phyloP scores from a whole-genome alignment of 2,888 invertebrate genomes.

The Sabatieria punctata region DNA sequence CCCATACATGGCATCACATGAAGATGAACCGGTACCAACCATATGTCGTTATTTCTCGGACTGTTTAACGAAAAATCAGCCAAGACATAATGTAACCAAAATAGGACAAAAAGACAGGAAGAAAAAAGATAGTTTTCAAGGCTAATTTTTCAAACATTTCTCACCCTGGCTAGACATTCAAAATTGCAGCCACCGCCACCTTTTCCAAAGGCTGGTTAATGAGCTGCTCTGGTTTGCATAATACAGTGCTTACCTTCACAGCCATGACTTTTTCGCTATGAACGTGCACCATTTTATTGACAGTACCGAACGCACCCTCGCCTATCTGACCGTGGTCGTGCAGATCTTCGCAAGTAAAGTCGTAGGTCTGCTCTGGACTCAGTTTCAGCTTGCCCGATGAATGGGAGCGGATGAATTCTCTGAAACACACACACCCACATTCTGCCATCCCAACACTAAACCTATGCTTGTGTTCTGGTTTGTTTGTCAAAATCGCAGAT shows the following conservation, averaged over 20 bases:
- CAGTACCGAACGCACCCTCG: conserved; percentile 46
- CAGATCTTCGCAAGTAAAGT: conserved; percentile 75
- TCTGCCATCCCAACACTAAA: too few relatives aligned
- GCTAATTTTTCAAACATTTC: too few relatives aligned
- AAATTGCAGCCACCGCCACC: too few relatives aligned
- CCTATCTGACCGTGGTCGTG: conserved; percentile 82
- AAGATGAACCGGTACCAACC: too few relatives aligned
- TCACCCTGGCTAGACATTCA: too few relatives aligned
- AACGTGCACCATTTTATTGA: conserved; percentile 43
- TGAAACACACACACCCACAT: conserved; percentile 7
- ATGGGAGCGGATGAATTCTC: conserved; percentile 18
- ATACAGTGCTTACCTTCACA: conserved; percentile 49
- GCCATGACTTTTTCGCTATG: conserved; percentile 64
- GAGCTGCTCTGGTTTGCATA: conserved; percentile 1
- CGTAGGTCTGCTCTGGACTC: conserved; percentile 44
- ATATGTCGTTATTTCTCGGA: too few relatives aligned
- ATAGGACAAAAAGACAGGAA: too few relatives aligned
- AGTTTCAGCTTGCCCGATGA: conserved; percentile 28
- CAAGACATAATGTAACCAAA: too few relatives aligned
- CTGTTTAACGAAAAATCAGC: too few relatives aligned
- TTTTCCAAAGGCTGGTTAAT: too few relatives aligned
- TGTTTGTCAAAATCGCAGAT: neutral
- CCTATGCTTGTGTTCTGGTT: neutral
- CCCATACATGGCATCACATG: too few relatives aligned
- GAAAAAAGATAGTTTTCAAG: too few relatives aligned